Evolutionary conservation across 2,113 vertebrate genomes (phyloP), one percentile per base, ranked within the genome.

Genomic region (Centropus bengalensis): DNA sequence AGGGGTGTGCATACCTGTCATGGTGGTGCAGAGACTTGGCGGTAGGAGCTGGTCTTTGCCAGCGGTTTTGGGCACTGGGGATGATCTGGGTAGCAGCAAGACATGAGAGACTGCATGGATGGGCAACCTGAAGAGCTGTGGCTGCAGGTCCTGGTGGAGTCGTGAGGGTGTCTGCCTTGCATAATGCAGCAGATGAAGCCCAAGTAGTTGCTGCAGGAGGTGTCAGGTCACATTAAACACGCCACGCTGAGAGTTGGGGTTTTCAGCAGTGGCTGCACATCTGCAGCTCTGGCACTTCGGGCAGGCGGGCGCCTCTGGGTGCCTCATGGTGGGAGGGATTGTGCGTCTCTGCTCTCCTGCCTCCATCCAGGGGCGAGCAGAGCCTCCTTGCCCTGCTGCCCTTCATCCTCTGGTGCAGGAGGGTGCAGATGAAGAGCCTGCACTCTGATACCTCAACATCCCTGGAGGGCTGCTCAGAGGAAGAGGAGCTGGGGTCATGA

Each of bases 1-100:
- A 28, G 18, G 60, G 12, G 5, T 14, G 12, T 32, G 62, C 5
- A 0, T 8, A 1, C 0, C 6, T 56, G 23, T 36, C 0, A 2
- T 30, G 44, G 32, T n/a, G 54, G 14, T 62, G 32, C 33, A 20
- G 24, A 63, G 68, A 66, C 23, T 19, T 18, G 21, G 9, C 40
- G 56, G 28, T 14, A 62, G 44, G 12, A 80, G 63, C 67, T 73
- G 77, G 10, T 27, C 21, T 38, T 52, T 67, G 54, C 6, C 30
- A 5, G 51, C 33, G 74, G 19, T 30, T 89, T 56, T 49, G 45
- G 66, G 33, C 11, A 8, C 21, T 2, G 4, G 45, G 2, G 8
- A 14, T 12, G 4, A 66, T 24, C 38, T 54, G 51, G 64, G 42
- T 74, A 74, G 27, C 80, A 0, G 3, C 38, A 23, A 36, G 60